phyloP scores from a whole-genome alignment of 2,113 vertebrate species.

The Telmatochromis brachygnathus region DNA sequence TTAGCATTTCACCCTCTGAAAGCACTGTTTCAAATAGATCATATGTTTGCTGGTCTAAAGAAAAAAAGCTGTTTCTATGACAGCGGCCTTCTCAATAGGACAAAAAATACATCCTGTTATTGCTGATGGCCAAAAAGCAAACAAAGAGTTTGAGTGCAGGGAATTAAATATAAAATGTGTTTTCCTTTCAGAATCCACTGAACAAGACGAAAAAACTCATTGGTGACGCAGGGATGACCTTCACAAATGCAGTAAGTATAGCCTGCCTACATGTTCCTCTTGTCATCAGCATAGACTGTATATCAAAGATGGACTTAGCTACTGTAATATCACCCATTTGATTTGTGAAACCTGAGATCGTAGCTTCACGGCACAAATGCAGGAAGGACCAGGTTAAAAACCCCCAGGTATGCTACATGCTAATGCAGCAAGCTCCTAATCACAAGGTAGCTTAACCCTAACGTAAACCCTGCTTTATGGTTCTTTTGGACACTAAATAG shows the following conservation, averaged over 20 bases:
- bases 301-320: not conserved
- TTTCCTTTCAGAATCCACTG: constrained; percentile 78
- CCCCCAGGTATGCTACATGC: not conserved
- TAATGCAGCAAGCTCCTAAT: not conserved
- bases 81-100: not conserved
- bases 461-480: not conserved
- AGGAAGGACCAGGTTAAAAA: not conserved
- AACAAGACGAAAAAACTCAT: constrained; percentile 88
- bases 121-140: fast-evolving
- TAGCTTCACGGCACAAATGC: not conserved
- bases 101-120: not conserved
- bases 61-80: not conserved
- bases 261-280: not conserved
- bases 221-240: constrained; percentile 85
- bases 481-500: not conserved
- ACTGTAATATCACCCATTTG: not conserved
- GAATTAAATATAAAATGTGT: not conserved
- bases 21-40: not conserved
- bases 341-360: not conserved
- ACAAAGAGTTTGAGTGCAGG: not conserved
- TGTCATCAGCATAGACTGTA: not conserved
- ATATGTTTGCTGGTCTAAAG: not conserved
- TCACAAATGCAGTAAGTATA: constrained; percentile 83
- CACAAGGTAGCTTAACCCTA: not conserved
- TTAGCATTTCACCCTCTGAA: not conserved